Base-by-base conservation (phyloP, 1,140 invertebrate genomes). In the Neodiprion fabricii region DNA sequence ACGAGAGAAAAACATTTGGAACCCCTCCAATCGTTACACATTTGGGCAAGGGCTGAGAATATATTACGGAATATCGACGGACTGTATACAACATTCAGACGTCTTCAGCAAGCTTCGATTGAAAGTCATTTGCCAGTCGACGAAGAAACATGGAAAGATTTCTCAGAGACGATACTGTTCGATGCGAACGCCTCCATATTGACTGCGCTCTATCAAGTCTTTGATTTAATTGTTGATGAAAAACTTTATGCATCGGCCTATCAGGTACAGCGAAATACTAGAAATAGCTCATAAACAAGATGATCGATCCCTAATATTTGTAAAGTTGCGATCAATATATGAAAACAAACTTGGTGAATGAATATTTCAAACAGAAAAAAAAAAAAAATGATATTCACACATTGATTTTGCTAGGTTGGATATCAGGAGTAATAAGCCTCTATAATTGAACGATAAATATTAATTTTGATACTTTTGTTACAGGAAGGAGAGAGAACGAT, bases 401-500 rank as follows among this genome's bases (percentile, higher is more conserved):
- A 40, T 40, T 40, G 28, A 40, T 40, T 40, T 5, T 40, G 28
- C 28, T 5, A 40, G 1, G 28, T 40, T 40, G 28, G 28, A 40
- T 40, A 40, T 40, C 28, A 40, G 28, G 28, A 40, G 28, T 3
- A 40, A 40, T 40, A 40, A 40, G 28, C 5, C 28, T 40, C 28
- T 1, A 40, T 40, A 40, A 40, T 40, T 40, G 28, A 40, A 40
- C 2, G 28, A 40, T 40, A 5, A 40, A 40, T 40, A 40, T 71
- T 48, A 48, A 76, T 1, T 76, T 75, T 75, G 48, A 72, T 71
- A 73, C 61, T 74, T 49, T 79, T 72, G 72, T 85, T 88, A 1
- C 88, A 95, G 94, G 91, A 93, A 84, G 89, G 91, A 2, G 85
- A 90, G 70, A 83, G 89, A 1, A 90, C 92, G 79, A 88, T 93